Evolutionary conservation across 2,113 vertebrate species (phyloP).

Genomic region (Actenoides hombroni): DNA sequence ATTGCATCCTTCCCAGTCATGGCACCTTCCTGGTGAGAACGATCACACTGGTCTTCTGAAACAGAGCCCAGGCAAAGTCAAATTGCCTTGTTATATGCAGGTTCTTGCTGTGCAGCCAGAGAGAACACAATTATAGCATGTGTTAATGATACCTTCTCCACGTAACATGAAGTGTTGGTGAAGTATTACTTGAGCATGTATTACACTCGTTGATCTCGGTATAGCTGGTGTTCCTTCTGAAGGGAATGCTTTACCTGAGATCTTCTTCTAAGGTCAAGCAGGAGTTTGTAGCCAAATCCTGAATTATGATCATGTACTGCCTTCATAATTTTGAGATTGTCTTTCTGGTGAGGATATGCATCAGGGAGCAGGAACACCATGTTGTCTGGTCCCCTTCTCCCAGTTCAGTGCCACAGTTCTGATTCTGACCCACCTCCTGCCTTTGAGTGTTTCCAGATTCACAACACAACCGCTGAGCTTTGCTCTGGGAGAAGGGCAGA

Average conservation of each 20-base stretch:
- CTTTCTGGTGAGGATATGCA: not conserved
- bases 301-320: not conserved
- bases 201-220: not conserved
- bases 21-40: not conserved
- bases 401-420: not conserved
- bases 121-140: not conserved
- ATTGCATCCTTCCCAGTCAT: not conserved
- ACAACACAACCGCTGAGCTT: not conserved
- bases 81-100: not conserved
- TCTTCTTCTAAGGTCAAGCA: not conserved
- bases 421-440: not conserved
- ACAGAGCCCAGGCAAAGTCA: not conserved
- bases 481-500: not conserved
- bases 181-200: not conserved
- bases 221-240: not conserved
- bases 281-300: not conserved
- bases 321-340: not conserved
- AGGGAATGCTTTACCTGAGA: not conserved
- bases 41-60: not conserved
- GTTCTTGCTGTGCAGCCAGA: not conserved
- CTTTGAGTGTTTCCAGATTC: not conserved
- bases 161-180: not conserved
- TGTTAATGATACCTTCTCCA: not conserved
- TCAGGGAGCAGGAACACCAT: not conserved
- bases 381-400: not conserved